phyloP scores from a whole-genome alignment of 2,113 vertebrate species.

The Xerus inauris region DNA sequence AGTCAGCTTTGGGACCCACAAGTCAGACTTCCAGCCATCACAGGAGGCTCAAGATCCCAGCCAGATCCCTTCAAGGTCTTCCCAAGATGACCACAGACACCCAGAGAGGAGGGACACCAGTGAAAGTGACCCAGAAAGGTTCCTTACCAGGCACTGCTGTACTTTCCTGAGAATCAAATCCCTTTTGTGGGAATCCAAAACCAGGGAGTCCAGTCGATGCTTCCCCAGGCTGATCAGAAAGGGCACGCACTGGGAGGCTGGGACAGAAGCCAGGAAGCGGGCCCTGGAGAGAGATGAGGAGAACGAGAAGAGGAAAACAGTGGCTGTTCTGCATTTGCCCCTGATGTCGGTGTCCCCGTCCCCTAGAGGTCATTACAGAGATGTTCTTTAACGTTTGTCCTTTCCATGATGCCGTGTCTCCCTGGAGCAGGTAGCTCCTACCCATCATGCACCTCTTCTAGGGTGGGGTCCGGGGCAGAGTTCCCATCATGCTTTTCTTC shows the following conservation, averaged over 20 bases:
- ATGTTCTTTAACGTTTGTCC: not conserved
- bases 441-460: not conserved
- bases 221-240: slow-evolving; percentile 87
- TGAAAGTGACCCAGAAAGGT: not conserved
- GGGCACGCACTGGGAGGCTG: slow-evolving; percentile 81
- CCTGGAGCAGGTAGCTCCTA: not conserved
- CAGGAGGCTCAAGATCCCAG: not conserved
- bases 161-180: slow-evolving; percentile 84
- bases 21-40: not conserved
- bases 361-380: not conserved
- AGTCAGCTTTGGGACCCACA: not conserved
- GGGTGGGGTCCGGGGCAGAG: rapidly evolving
- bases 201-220: slow-evolving; percentile 79
- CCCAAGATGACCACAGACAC: not conserved
- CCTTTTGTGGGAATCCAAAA: slow-evolving; percentile 84
- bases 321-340: not conserved
- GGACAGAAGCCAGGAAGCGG: slow-evolving; percentile 82
- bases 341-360: not conserved
- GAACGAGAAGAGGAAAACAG: not conserved
- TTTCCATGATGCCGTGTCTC: not conserved
- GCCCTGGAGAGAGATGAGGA: slow-evolving; percentile 78
- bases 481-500: not conserved
- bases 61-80: not conserved
- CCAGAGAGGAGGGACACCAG: rapidly evolving
- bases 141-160: slow-evolving; percentile 88